Conservation (phyloP, 2,888 invertebrate genomes). For the Cheilosia pagana region DNA sequence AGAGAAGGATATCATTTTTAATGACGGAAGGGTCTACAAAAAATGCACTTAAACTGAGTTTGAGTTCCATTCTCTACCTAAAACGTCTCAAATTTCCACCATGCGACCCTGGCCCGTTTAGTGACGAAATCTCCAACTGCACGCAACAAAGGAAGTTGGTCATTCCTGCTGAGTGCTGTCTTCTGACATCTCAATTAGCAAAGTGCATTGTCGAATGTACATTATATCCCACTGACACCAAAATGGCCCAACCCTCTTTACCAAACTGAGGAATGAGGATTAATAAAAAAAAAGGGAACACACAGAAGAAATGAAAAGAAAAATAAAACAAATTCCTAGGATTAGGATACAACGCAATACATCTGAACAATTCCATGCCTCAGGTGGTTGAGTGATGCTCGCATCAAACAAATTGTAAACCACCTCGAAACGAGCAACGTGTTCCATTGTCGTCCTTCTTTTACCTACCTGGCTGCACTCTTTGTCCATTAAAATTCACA, state of each 20-base stretch:
- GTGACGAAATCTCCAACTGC: conserved; percentile 1
- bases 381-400: conserved; percentile 63
- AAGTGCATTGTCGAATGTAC: conserved; percentile 5
- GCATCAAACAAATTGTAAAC: conserved; percentile 60
- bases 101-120: background rate
- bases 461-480: conserved; percentile 60
- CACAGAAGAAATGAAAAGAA: conserved; percentile 7
- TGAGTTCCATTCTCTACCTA: no score
- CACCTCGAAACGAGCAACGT: conserved; percentile 68
- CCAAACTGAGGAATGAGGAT: background rate
- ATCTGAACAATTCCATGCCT: conserved; percentile 39
- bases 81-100: conserved; percentile 11
- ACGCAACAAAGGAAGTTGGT: background rate
- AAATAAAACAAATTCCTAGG: conserved; percentile 47
- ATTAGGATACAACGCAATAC: conserved; percentile 66
- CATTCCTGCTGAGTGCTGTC: conserved; percentile 9
- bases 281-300: conserved; percentile 4
- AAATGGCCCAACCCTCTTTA: background rate
- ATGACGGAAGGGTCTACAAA: no score
- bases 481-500: conserved; percentile 70
- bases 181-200: conserved; percentile 50
- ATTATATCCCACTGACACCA: conserved; percentile 22
- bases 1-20: background rate
- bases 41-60: no score
- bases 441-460: conserved; percentile 49